Evolutionary conservation across 2,888 invertebrate genomes (phyloP).

Genomic region (Linnaemya vulpina): DNA sequence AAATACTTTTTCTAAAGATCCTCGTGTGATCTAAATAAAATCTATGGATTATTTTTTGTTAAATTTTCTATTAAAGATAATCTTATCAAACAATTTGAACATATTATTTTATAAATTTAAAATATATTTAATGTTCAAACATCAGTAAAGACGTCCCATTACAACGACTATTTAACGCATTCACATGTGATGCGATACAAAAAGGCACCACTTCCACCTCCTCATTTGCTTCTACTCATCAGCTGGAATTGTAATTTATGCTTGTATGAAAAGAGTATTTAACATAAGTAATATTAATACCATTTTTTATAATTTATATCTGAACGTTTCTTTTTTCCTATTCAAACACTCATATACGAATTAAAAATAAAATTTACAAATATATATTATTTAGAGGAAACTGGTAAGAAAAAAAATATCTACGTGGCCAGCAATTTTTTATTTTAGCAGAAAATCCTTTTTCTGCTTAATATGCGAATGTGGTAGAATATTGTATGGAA

Average conservation of each 20-base stretch:
- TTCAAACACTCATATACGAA: conserved; percentile 43
- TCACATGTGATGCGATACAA: neutral
- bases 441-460: conserved; percentile 56
- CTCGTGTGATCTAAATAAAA: no score
- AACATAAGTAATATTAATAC: conserved; percentile 71
- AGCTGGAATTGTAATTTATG: conserved; percentile 53
- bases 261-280: conserved; percentile 65
- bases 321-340: conserved; percentile 33
- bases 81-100: neutral
- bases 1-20: no score
- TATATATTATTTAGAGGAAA: conserved; percentile 65
- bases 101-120: neutral
- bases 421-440: conserved; percentile 54
- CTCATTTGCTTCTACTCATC: neutral
- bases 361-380: conserved; percentile 52
- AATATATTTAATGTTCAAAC: neutral
- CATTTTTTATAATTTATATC: conserved; percentile 68
- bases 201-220: conserved; percentile 5
- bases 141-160: conserved; percentile 6
- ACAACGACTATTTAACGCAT: conserved; percentile 2
- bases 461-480: conserved; percentile 72
- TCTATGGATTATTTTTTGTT: no score
- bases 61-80: conserved; percentile 23
- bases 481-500: conserved; percentile 54
- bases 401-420: conserved; percentile 48